phyloP scores from a whole-genome alignment of 1,140 invertebrate genomes.

The Myzus persicae region DNA sequence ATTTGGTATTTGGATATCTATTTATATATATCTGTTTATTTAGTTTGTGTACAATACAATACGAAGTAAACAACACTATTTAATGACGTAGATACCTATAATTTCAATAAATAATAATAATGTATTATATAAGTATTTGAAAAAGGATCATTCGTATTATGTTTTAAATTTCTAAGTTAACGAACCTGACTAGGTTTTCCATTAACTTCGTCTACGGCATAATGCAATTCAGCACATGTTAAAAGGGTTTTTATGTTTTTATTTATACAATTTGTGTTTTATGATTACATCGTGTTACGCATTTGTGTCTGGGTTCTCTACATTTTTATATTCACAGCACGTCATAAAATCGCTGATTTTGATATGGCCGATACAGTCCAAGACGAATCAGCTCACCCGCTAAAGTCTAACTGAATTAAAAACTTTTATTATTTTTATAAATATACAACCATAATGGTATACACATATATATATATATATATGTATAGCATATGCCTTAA shows the following conservation, averaged over 20 bases:
- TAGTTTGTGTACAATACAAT: neutral
- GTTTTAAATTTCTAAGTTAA: constrained; percentile 5
- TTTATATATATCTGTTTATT: neutral
- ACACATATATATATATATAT: neutral
- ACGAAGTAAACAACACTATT: neutral
- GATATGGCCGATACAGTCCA: neutral
- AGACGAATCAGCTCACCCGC: neutral
- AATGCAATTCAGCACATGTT: neutral
- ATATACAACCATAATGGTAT: neutral
- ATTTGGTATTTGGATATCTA: too few relatives aligned
- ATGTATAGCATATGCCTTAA: neutral
- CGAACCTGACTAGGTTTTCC: neutral
- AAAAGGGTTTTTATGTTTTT: constrained; percentile 35
- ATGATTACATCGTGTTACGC: neutral
- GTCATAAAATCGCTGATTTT: constrained; percentile 19
- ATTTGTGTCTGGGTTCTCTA: neutral
- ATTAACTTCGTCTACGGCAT: neutral
- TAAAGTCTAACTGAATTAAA: neutral
- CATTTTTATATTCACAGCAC: neutral
- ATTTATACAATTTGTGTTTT: constrained; percentile 10
- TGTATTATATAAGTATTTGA: neutral
- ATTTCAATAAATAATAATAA: neutral
- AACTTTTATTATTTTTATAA: constrained; percentile 12
- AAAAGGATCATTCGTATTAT: neutral
- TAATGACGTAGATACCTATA: neutral